Evolutionary conservation across 2,797 vertebrate genomes (phyloP).

Genomic region (Pantherophis alleghaniensis): DNA sequence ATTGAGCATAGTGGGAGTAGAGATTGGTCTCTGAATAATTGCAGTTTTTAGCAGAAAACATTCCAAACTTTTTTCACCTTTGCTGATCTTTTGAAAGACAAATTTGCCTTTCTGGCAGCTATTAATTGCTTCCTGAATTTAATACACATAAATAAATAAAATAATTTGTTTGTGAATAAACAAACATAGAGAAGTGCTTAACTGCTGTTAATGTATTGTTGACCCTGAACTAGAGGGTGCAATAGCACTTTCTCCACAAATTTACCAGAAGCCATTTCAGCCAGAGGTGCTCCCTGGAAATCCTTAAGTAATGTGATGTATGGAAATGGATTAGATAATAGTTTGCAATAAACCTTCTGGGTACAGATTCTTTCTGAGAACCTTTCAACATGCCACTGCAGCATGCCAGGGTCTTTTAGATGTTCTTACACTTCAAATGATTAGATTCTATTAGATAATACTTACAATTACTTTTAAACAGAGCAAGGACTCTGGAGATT

Average conservation of each 20-base stretch:
- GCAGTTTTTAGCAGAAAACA: neutral
- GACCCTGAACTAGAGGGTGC: conserved; percentile 64
- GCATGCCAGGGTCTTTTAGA: neutral
- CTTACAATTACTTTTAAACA: neutral
- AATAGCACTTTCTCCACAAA: conserved; percentile 68
- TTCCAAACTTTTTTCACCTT: neutral
- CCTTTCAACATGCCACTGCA: conserved; percentile 6
- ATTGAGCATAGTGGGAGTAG: neutral
- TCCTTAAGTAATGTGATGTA: conserved; percentile 63
- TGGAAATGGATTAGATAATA: conserved; percentile 73
- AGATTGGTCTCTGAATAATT: neutral
- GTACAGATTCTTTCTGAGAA: conserved; percentile 43
- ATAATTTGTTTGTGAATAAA: conserved; percentile 58
- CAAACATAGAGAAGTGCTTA: conserved; percentile 61
- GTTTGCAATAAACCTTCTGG: conserved; percentile 67
- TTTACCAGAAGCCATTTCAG: conserved; percentile 75
- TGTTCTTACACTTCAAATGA: conserved; percentile 49
- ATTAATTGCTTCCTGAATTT: conserved; percentile 76
- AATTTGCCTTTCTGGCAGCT: conserved; percentile 63
- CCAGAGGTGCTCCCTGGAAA: conserved; percentile 68
- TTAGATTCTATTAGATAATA: neutral
- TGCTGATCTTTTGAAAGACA: conserved; percentile 39
- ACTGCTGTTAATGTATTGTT: conserved; percentile 65
- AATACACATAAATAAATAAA: conserved; percentile 65
- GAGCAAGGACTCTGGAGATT: neutral